Conservation (phyloP, 2,888 invertebrate species). For the Drosophila parthenogenetica region DNA sequence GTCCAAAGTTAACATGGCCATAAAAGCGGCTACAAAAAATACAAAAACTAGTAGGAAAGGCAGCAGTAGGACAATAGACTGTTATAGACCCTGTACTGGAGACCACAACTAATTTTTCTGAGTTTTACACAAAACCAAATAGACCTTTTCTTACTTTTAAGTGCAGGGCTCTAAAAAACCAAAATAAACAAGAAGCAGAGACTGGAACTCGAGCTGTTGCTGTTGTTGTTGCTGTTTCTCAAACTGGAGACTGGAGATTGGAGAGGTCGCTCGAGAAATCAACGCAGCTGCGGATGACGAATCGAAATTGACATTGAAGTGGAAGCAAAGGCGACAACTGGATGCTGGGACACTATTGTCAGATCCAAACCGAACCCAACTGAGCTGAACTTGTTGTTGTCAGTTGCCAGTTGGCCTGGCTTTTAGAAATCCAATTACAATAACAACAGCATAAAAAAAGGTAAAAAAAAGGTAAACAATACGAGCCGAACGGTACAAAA, state of each 20-base stretch:
- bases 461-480: slow-evolving; percentile 45
- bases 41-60: slow-evolving; percentile 45
- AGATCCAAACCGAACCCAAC: not conserved
- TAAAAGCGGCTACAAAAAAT: slow-evolving; percentile 69
- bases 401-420: slow-evolving; percentile 42
- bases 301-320: slow-evolving; percentile 84
- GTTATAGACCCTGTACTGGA: no score
- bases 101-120: no score
- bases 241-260: slow-evolving; percentile 33
- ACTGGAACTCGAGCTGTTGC: slow-evolving; percentile 8
- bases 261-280: slow-evolving; percentile 77
- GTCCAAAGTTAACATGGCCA: slow-evolving; percentile 79
- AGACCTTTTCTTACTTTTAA: no score
- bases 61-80: no score
- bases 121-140: no score
- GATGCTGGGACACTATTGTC: slow-evolving; percentile 41
- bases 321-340: slow-evolving; percentile 58
- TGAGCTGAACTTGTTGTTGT: slow-evolving; percentile 52
- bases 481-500: slow-evolving; percentile 55
- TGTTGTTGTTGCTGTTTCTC: slow-evolving; percentile 1
- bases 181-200: slow-evolving; percentile 19
- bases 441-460: slow-evolving; percentile 23
- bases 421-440: slow-evolving; percentile 46
- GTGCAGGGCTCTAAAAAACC: slow-evolving; percentile 28
- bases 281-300: slow-evolving; percentile 84